Evolutionary conservation across 2,797 vertebrate genomes (phyloP), one percentile per base, ranked within the genome.

Genomic region (Molothrus aeneus): DNA sequence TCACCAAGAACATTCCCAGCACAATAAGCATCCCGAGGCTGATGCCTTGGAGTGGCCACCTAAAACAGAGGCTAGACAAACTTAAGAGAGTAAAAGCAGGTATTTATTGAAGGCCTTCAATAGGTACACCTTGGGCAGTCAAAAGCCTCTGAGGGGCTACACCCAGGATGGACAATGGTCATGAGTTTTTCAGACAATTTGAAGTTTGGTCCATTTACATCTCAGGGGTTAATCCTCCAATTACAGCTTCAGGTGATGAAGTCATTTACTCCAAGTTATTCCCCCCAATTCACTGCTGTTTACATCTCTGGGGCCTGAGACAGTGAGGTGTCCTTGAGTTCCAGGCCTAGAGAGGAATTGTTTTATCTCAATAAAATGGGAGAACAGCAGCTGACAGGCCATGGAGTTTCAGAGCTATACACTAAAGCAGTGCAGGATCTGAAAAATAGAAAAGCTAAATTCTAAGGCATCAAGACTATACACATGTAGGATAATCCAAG

Each of bases 101-200:
- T 16, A 45, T 45, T 34, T 36, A 14, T 54, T 31, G 8, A 43
- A 53, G 26, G 48, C 10, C 8, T 43, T 65, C 48, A 34, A 4
- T 3, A 78, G 59, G 2, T 8, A 2, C 36, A 34, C 9, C 48
- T 64, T 53, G 74, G 38, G 60, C 60, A 54, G 40, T 12, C 32
- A 54, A 25, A 56, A 65, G 20, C 16, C 26, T 36, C 38, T 0
- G 0, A 43, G 48, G 15, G 38, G 50, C 6, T 31, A 36, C 20
- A 54, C 16, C 48, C 20, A 19, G 42, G 16, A 29, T 34, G 38
- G 48, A 29, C 1, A 2, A 36, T 36, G 42, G n/a, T 22, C 11
- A 22, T 0, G 5, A 14, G 15, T 43, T 78, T 34, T 64, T 43
- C 60, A 24, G 4, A 4, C 12, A 31, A 16, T 53, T 54, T 53